These are phyloP conservation scores for Rhagoletis zephyria DNA, from an alignment of 1,140 invertebrate species.

Conservation along the genomic window DNA sequence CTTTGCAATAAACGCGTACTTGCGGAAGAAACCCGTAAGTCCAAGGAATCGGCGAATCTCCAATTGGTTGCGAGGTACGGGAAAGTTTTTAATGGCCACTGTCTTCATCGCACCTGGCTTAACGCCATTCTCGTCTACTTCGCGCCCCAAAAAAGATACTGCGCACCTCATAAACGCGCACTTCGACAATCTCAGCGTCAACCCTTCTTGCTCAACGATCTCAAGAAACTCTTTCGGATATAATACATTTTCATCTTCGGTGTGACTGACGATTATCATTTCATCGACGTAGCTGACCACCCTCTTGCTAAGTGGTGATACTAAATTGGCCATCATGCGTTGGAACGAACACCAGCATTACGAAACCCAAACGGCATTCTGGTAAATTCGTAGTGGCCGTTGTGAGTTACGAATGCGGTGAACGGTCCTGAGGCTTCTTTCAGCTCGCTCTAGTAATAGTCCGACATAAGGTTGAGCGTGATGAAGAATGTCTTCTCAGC, in stretches of 20 bases:
- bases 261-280: not conserved
- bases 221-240: not conserved
- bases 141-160: not conserved
- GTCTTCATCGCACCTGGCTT: not conserved
- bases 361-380: not conserved
- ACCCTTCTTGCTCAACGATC: constrained; percentile 15
- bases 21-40: not conserved
- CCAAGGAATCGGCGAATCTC: not conserved
- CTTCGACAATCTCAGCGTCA: not conserved
- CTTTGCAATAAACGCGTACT: not conserved
- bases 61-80: not conserved
- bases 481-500: not conserved
- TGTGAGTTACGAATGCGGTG: not conserved
- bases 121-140: not conserved
- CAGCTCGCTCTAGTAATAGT: not conserved
- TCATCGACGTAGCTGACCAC: not conserved
- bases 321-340: not conserved
- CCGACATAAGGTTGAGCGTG: not conserved
- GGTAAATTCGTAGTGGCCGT: not conserved
- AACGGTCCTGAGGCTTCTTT: not conserved
- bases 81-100: not conserved
- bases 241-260: not conserved
- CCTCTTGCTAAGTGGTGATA: not conserved
- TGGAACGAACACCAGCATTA: not conserved
- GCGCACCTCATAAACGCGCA: not conserved